Evolutionary conservation across 2,797 vertebrate species (phyloP).

Genomic region (Megaceryle alcyon): DNA sequence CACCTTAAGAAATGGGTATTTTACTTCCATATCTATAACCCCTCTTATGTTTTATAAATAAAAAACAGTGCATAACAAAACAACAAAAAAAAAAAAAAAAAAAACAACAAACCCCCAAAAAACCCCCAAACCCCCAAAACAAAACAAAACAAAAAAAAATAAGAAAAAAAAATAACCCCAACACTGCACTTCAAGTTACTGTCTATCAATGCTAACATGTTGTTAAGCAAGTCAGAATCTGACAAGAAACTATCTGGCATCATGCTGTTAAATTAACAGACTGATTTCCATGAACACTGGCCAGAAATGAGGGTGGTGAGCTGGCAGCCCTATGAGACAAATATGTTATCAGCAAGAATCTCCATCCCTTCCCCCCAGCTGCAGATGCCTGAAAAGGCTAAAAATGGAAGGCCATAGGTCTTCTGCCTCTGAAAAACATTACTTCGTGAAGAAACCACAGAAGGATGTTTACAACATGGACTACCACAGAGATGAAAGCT

Average conservation of each 20-base stretch:
- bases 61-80: not conserved
- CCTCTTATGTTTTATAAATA: not conserved
- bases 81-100: no score
- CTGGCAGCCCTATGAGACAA: not conserved
- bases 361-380: not conserved
- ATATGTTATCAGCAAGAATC: not conserved
- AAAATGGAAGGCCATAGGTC: not conserved
- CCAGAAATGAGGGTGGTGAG: not conserved
- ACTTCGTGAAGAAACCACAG: not conserved
- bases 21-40: not conserved
- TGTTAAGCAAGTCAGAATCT: not conserved
- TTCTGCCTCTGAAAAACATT: not conserved
- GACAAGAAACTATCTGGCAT: not conserved
- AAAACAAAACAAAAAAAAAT: no score
- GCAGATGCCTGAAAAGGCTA: not conserved
- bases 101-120: no score
- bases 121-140: no score
- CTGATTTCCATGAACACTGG: not conserved
- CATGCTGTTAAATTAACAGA: slow-evolving; percentile 4
- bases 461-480: not conserved
- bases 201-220: not conserved
- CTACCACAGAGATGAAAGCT: slow-evolving; percentile 22
- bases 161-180: not conserved
- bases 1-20: not conserved
- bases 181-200: not conserved